Base-by-base conservation (phyloP, 2,888 invertebrate species). In the Zeuzera pyrina region DNA sequence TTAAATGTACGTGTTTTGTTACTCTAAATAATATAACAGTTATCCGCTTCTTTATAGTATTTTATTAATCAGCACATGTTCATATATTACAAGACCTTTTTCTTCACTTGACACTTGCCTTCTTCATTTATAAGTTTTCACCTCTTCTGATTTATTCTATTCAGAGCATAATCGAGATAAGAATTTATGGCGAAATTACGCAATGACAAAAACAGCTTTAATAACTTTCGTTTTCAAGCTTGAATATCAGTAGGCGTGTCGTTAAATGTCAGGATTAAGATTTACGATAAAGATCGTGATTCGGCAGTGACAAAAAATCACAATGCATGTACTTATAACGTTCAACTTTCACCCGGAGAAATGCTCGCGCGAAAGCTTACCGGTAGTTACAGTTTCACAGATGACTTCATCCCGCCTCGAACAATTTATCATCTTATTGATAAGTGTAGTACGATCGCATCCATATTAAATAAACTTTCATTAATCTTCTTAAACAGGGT, bases 281-380 rank as follows among this genome's bases (percentile, higher is more conserved):
- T 66, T 59, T 61, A 59, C 52, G 69, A 72, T 74, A 71, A 69
- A 70, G 57, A 65, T 55, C 58, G 56, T 61, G 68, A 73, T 73
- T 70, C 64, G 54, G 49, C 49, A 64, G 61, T 71, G 74, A 79
- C 78, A 76, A 74, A 43, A 39, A 73, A 66, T 58, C 62, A 78
- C 73, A 77, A 74, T 73, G 62, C 63, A 56, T 52, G 57, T 52
- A 50, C 52, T 44, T 61, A 41, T 41, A 38, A 29, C 42, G 41
- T 54, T 57, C 29, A 55, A 78, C 81, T 79, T 81, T 81, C 81
- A 70, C 79, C 59, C 38, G 56, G 62, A 54, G 73, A 72, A 76
- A 74, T 77, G 67, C 44, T 45, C 42, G 37, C 43, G 69, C 54
- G 77, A 78, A 77, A 77, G 76, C 70, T 50, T 39, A 35, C 46